Evolutionary conservation across 2,113 vertebrate genomes (phyloP).

Genomic region (Melanotaenia duboulayi): DNA sequence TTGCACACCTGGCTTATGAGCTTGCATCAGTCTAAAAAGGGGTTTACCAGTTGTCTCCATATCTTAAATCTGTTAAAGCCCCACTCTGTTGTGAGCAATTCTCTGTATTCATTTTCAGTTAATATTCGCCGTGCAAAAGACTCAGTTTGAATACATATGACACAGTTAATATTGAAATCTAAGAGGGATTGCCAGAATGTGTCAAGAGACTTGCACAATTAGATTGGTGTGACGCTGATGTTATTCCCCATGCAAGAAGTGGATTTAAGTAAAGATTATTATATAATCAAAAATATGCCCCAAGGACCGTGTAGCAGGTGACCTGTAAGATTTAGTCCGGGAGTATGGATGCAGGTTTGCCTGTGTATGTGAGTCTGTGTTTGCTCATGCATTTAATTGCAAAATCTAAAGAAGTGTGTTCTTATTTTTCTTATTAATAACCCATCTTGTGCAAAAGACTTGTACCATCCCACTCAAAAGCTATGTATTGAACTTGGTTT

Average conservation of each 20-base stretch:
- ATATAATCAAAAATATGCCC: constrained; percentile 26
- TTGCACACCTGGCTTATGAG: constrained; percentile 50
- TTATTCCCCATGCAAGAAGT: constrained; percentile 41
- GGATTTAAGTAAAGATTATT: constrained; percentile 63
- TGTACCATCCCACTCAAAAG: neutral
- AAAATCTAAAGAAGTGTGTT: constrained; percentile 10
- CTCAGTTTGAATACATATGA: constrained; percentile 68
- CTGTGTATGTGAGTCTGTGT: constrained; percentile 9
- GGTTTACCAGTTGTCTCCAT: constrained; percentile 16
- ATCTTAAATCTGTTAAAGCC: constrained; percentile 48
- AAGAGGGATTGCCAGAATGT: constrained; percentile 65
- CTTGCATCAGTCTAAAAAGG: constrained; percentile 46
- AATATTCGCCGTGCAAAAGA: constrained; percentile 43
- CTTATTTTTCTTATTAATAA: neutral
- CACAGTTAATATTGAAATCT: constrained; percentile 68
- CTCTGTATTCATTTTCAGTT: constrained; percentile 32
- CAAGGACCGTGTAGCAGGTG: constrained; percentile 36
- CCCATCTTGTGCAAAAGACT: neutral
- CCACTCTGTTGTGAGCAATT: constrained; percentile 40
- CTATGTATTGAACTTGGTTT: constrained; percentile 13
- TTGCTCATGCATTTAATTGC: constrained; percentile 14
- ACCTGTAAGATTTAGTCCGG: constrained; percentile 27
- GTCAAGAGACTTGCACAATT: constrained; percentile 65
- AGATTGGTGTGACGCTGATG: constrained; percentile 35
- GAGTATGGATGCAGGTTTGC: constrained; percentile 8